Evolutionary conservation across 2,888 invertebrate species (phyloP), one percentile per base, ranked within the genome.

Genomic region (Scaeva pyrastri): DNA sequence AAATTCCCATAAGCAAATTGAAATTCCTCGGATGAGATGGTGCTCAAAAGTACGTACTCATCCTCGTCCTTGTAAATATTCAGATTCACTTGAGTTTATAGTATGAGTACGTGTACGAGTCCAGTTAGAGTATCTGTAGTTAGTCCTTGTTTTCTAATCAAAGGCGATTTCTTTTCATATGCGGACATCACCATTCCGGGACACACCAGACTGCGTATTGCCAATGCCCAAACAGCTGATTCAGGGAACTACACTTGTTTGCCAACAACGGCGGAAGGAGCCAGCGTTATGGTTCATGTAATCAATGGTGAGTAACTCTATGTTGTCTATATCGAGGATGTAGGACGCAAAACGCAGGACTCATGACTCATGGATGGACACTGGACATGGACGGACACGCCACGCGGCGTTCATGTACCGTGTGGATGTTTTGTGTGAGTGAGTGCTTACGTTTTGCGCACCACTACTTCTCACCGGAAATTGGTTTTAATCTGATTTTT

Each of bases 161-260:
- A 78, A 56, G 74, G 43, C 39, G 12, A 55, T 48, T 64, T 50
- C 36, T 66, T 50, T 62, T 58, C 31, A 23, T 45, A 52, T n/a
- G n/a, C n/a, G 5, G 39, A n/a, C 39, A 11, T 0, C 19, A 43
- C 36, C 5, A 31, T 1, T 31, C 31, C n/a, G n/a, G 31, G 31
- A 31, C 26, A 88, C 11, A 43, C 87, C 89, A 93, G 95, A 90
- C 93, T 97, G 90, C 95, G 95, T 88, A 97, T 97, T 90, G 95
- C 95, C 89, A 95, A 95, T 91, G 95, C 96, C 60, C 94, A 95
- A 90, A 94, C 95, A 60, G 94, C 95, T 43, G 97, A 97, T 93
- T 96, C 97, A 74, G 97, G 97, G 78, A 97, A 97, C 93, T 97
- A 97, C 93, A 97, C 97, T 91, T 97, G 97, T 92, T 95, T 96